Conservation (phyloP, 64 coral and sea anemone species). For the Acropora yongei region DNA sequence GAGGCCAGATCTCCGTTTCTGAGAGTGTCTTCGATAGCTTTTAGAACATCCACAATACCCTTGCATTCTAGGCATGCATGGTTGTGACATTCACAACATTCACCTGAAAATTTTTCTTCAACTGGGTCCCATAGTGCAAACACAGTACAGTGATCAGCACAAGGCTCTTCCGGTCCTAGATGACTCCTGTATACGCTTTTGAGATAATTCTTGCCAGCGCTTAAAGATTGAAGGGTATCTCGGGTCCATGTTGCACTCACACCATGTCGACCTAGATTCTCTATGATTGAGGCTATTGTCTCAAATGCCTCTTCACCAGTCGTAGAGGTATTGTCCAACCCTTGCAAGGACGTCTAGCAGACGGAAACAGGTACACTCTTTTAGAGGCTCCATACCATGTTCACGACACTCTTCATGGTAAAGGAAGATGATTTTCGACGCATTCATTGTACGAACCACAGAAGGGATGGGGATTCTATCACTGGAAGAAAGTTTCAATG, state of each 20-base stretch:
- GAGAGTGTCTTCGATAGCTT: slow-evolving; percentile 31
- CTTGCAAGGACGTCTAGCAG: slow-evolving; percentile 51
- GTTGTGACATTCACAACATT: no score
- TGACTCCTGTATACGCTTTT: slow-evolving; percentile 72
- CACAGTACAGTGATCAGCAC: slow-evolving; percentile 68
- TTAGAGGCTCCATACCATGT: slow-evolving; percentile 25
- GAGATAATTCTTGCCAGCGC: slow-evolving; percentile 59
- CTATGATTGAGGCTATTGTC: background rate
- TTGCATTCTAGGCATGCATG: no score
- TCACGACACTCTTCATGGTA: slow-evolving; percentile 65
- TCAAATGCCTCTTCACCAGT: slow-evolving; percentile 40
- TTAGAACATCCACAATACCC: background rate
- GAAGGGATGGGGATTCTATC: slow-evolving; percentile 67
- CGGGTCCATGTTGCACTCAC: no score
- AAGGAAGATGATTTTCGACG: slow-evolving; percentile 26
- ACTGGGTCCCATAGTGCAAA: no score
- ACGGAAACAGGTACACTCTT: slow-evolving; percentile 58
- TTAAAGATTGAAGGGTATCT: background rate
- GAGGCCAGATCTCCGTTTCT: slow-evolving; percentile 26
- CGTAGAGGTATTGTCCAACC: slow-evolving; percentile 52
- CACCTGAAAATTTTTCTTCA: no score
- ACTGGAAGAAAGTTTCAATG: slow-evolving; percentile 41
- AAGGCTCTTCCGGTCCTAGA: slow-evolving; percentile 66
- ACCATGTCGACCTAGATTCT: no score
- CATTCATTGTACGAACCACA: slow-evolving; percentile 31